A percentile compares a stretch with the other conserved stretches of the same genome.
Conservation (phyloP, 2,888 invertebrate species). For the Peribatodes rhomboidaria region DNA sequence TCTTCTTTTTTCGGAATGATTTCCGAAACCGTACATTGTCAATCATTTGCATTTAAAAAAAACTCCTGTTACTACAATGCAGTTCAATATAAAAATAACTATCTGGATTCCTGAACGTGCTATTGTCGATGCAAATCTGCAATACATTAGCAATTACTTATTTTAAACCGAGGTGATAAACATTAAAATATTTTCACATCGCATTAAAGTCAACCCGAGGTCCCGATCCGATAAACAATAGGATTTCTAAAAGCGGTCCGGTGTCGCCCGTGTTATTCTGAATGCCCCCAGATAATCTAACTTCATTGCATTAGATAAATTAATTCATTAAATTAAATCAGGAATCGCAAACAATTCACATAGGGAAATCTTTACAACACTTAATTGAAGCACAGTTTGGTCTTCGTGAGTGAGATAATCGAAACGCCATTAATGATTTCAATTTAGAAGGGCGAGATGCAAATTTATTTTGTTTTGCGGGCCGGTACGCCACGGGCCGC, state of each 20-base stretch:
- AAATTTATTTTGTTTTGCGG: slow-evolving; percentile 72
- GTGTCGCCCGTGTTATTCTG: slow-evolving; percentile 51
- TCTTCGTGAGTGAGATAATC: slow-evolving; percentile 85
- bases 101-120: slow-evolving; percentile 13
- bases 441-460: slow-evolving; percentile 81
- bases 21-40: not conserved
- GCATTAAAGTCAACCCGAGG: slow-evolving; percentile 42
- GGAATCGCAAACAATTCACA: slow-evolving; percentile 76
- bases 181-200: slow-evolving; percentile 43
- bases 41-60: slow-evolving; percentile 16
- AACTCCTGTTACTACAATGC: not conserved
- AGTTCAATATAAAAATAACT: slow-evolving; percentile 4
- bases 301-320: slow-evolving; percentile 63
- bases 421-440: slow-evolving; percentile 79
- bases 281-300: slow-evolving; percentile 54
- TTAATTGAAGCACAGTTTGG: slow-evolving; percentile 78
- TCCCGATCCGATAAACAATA: slow-evolving; percentile 49
- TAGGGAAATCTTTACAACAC: slow-evolving; percentile 80
- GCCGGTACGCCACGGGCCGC: slow-evolving; percentile 65
- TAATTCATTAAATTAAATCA: slow-evolving; percentile 78
- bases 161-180: slow-evolving; percentile 30
- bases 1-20: not conserved
- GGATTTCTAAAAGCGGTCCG: slow-evolving; percentile 39
- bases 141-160: slow-evolving; percentile 24
- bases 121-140: slow-evolving; percentile 24